Evolutionary conservation across 2,113 vertebrate species (phyloP).

Genomic region (Puma concolor): DNA sequence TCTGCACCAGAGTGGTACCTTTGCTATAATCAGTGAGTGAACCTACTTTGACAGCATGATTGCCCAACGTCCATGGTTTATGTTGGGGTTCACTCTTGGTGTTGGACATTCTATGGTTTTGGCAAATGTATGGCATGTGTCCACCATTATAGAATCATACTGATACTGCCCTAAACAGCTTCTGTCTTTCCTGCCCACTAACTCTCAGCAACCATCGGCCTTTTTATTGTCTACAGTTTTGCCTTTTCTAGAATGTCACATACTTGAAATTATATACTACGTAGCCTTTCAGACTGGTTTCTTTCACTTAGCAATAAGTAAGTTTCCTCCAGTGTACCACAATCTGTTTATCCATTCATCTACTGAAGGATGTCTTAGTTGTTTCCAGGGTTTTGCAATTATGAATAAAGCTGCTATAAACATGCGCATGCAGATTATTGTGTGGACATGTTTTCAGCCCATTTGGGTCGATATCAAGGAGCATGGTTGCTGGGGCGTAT

Average conservation of each 20-base stretch:
- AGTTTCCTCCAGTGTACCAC: neutral
- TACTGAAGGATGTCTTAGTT: neutral
- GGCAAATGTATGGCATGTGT: neutral
- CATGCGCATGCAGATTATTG: no score
- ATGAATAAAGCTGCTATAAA: neutral
- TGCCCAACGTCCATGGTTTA: neutral
- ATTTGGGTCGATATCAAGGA: neutral
- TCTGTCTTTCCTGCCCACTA: neutral
- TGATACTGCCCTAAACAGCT: neutral
- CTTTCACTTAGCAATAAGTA: neutral
- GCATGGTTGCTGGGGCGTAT: neutral
- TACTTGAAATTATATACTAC: neutral
- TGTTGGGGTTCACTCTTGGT: neutral
- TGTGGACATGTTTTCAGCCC: neutral
- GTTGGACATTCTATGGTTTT: neutral
- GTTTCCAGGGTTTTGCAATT: neutral
- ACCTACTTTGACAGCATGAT: neutral
- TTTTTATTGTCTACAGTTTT: neutral
- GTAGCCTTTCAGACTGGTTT: neutral
- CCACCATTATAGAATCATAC: no score
- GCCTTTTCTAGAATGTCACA: neutral
- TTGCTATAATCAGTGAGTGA: neutral
- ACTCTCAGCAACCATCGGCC: neutral
- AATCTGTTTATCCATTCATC: neutral
- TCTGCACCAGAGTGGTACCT: neutral